Base-by-base conservation (phyloP, 2,113 vertebrate genomes). In the Tragelaphus imberbis region DNA sequence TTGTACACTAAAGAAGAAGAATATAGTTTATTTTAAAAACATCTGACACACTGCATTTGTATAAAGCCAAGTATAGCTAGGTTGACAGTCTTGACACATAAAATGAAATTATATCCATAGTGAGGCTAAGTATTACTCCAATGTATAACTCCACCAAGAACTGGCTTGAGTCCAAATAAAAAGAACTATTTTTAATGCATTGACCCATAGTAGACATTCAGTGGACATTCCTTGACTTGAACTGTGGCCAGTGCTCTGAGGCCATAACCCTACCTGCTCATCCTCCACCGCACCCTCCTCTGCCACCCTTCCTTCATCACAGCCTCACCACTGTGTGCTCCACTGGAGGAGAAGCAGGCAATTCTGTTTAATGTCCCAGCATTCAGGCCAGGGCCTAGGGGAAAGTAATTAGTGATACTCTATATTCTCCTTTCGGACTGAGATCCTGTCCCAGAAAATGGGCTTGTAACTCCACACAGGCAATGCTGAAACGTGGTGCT, bases 11-110 rank as follows among this genome's bases (percentile, higher is more conserved):
- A 96, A 44, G 23, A 51, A 63, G 25, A 94, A 25, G 40, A 84
- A 88, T 33, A 17, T 28, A 84, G 27, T 91, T 91, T 58, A 91
- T 96, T 92, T 59, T 21, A 59, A 94, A 93, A 75, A 53, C 36
- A 53, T 33, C 68, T 81, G 61, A 82, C 63, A 89, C 0, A 16
- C 6, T 58, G 25, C 63, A 84, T 88, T 90, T 91, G 30, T 36
- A 56, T 15, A 88, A 96, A 92, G 58, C 59, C 63, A 90, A 63
- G 55, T 51, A 49, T 7, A 51, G 40, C 65, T 65, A 85, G 88
- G 53, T 61, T 36, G 44, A 19, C 28, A 49, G 47, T 90, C 53
- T 77, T 92, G 55, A 95, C 33, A 88, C 79, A 81, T 40, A 75
- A 71, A 40, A 16, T 84, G 51, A 88, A 87, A 86, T 92, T 33